These are phyloP conservation scores for Leptopilina myrica DNA, from an alignment of 2,888 invertebrate genomes.

Conservation along the genomic window DNA sequence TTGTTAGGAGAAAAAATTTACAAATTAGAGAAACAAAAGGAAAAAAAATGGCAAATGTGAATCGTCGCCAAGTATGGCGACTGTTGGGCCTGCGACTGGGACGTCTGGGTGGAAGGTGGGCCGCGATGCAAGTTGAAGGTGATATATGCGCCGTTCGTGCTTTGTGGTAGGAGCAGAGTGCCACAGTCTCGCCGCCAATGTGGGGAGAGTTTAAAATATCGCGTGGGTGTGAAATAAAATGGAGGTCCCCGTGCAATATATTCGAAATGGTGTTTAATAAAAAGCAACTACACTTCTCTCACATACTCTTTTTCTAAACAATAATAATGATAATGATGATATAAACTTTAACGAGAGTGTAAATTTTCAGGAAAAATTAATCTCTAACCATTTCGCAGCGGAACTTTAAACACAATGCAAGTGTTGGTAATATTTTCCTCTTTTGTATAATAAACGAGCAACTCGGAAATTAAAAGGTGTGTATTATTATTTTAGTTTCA, in stretches of 20 bases:
- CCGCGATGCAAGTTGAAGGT: conserved; percentile 66
- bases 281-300: conserved; percentile 49
- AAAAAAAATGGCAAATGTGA: conserved; percentile 21
- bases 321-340: no score
- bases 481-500: no score
- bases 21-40: not conserved
- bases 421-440: not conserved
- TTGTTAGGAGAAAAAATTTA: no score
- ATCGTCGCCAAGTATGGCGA: conserved; percentile 67
- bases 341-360: conserved; percentile 22
- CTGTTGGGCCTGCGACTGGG: conserved; percentile 52
- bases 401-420: not conserved
- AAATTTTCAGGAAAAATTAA: conserved; percentile 28
- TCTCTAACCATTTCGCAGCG: not conserved
- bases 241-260: conserved; percentile 62
- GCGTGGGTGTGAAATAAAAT: conserved; percentile 74
- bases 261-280: conserved; percentile 59
- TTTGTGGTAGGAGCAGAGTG: conserved; percentile 60
- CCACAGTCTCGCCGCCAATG: conserved; percentile 37
- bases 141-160: conserved; percentile 69
- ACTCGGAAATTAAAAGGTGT: not conserved
- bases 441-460: conserved; percentile 11
- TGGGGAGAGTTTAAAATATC: conserved; percentile 65
- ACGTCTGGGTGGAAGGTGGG: conserved; percentile 59
- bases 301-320: no score